Conservation (phyloP, 1,140 invertebrate species). For the Aphelinus atriplicis region DNA sequence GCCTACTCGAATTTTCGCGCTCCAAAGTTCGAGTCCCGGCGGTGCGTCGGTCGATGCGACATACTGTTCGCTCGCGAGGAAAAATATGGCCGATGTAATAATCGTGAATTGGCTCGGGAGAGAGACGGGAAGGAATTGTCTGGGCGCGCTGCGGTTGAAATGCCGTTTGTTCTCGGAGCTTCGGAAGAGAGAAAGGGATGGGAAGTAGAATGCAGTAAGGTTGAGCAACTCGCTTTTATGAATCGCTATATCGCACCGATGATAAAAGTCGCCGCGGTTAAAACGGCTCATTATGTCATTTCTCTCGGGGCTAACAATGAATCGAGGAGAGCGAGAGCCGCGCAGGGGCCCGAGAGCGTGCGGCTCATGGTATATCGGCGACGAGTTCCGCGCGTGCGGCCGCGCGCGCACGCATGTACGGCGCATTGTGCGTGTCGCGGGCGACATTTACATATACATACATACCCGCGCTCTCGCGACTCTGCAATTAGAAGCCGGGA, state of each 20-base stretch:
- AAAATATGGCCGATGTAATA: no score
- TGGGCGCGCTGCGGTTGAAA: no score
- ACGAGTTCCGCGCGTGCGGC: background rate
- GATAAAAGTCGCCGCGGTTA: conserved; percentile 28
- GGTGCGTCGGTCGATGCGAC: background rate
- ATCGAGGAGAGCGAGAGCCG: background rate
- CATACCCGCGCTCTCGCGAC: background rate
- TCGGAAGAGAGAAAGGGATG: background rate
- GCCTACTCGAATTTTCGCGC: no score
- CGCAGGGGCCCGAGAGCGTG: background rate
- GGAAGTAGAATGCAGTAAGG: background rate
- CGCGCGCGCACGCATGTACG: background rate
- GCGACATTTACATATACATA: conserved; percentile 18
- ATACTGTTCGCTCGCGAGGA: no score
- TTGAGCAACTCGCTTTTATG: conserved; percentile 9
- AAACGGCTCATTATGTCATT: conserved; percentile 40
- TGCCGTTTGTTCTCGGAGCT: no score
- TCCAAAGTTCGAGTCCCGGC: background rate
- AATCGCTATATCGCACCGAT: background rate
- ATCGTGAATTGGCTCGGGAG: no score
- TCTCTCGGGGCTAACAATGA: conserved; percentile 29
- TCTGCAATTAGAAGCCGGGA: conserved; percentile 12
- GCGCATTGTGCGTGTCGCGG: conserved; percentile 1
- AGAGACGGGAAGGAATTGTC: no score
- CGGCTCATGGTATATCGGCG: background rate